Evolutionary conservation across 2,113 vertebrate genomes (phyloP), one percentile per base, ranked within the genome.

Genomic region (Ictalurus furcatus): DNA sequence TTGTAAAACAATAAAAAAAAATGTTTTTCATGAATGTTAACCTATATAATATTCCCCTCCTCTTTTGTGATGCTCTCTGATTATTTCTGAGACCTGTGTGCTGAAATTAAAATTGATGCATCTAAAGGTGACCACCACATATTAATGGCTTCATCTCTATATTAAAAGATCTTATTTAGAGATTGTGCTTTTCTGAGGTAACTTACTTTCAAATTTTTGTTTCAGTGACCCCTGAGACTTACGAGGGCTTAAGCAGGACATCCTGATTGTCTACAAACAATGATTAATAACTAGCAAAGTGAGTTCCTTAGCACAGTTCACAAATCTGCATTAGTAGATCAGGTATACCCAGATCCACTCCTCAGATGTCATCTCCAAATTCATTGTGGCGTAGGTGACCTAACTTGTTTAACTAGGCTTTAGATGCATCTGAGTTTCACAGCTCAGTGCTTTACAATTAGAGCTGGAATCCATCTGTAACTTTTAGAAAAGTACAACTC

Each of bases 401-500:
- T 25, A 65, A 65, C 61, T 65, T 63, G 83, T 65, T 40, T 17
- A 28, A 28, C 83, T 84, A 28, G 83, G n/a, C 83, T 44, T 83
- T 34, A 37, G 8, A 58, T 40, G 30, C 2, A 13, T 83, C 34
- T 28, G 6, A 44, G 34, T 44, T 44, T 63, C 12, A 65, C 59
- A 63, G 58, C 56, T 34, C 34, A 34, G 34, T 34, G 78, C 16
- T 54, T 81, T 56, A 80, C 48, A 80, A 56, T 30, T 80, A 3
- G 14, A 17, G 5, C 40, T 78, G 25, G 48, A 52, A 78, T 3
- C 28, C 67, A 69, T 30, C n/a, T 13, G 25, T 19, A 21, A 11
- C 58, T 71, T 76, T 40, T 44, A 23, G 7, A 25, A 44, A 78
- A 12, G 21, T 21, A 44, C 40, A 78, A 48, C 11, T 21, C 34